Conservation (phyloP, 2,888 invertebrate species). For the Altica lythri region DNA sequence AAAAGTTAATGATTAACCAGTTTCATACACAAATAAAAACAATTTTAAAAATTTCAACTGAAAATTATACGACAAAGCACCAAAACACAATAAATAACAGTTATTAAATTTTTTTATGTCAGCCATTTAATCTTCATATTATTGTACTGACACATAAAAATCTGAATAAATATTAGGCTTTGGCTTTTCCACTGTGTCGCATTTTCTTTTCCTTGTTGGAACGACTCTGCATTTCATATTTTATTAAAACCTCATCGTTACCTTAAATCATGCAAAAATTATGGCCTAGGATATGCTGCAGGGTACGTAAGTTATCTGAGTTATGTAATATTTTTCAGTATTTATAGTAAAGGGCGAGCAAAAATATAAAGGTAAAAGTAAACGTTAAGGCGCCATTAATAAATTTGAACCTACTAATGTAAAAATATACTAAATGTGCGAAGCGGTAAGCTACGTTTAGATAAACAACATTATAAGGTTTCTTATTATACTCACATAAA, state of each 20-base stretch:
- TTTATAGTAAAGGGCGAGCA: constrained; percentile 18
- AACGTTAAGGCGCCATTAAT: constrained; percentile 17
- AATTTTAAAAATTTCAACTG: too few species aligned
- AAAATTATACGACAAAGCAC: too few species aligned
- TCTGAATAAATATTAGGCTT: too few species aligned
- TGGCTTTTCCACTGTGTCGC: too few species aligned
- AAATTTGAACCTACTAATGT: constrained; percentile 18
- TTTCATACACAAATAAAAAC: too few species aligned
- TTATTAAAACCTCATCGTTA: constrained; percentile 15
- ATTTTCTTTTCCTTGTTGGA: too few species aligned
- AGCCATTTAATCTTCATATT: too few species aligned
- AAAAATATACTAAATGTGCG: constrained; percentile 7
- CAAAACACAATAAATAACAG: too few species aligned
- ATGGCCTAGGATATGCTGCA: constrained; percentile 13
- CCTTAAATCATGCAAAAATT: constrained; percentile 20
- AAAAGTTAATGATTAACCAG: too few species aligned
- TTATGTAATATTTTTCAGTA: constrained; percentile 26
- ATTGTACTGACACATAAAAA: too few species aligned
- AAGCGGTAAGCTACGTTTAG: neutral
- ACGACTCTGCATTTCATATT: constrained; percentile 1
- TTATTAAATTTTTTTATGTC: too few species aligned
- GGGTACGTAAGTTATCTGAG: constrained; percentile 19
- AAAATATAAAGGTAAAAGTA: constrained; percentile 17
- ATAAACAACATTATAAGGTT: constrained; percentile 11
- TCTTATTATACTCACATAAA: constrained; percentile 3